phyloP scores from a whole-genome alignment of 2,113 vertebrate genomes.

The Microtus ochrogaster region DNA sequence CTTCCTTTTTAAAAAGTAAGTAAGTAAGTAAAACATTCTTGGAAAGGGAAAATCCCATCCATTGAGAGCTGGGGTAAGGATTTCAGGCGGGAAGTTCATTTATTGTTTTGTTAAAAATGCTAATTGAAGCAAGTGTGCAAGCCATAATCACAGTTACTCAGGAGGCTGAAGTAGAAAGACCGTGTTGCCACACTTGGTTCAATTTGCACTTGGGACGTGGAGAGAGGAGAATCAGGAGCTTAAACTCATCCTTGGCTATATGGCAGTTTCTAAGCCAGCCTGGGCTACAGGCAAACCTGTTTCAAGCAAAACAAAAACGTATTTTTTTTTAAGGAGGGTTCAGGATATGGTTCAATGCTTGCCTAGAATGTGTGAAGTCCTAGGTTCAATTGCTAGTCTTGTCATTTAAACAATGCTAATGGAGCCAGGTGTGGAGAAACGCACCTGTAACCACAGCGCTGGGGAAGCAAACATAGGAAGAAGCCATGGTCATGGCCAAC shows the following conservation, averaged over 20 bases:
- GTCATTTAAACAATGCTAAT: neutral
- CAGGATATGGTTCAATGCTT: neutral
- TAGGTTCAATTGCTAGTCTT: neutral
- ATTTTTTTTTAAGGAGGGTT: neutral
- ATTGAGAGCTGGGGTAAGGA: neutral
- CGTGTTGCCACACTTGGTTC: no score
- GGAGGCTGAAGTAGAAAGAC: neutral
- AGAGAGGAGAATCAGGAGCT: neutral
- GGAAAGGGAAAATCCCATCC: slow-evolving; percentile 26
- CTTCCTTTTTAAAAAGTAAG: neutral
- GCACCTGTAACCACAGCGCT: no score
- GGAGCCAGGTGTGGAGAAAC: neutral
- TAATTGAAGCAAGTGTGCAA: neutral
- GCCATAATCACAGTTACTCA: neutral
- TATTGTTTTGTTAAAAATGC: neutral
- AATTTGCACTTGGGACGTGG: neutral
- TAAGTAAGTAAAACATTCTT: neutral
- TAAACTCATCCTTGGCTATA: neutral
- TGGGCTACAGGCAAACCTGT: neutral
- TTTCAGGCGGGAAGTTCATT: slow-evolving; percentile 1
- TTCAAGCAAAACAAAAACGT: neutral
- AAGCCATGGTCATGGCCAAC: neutral
- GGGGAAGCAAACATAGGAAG: neutral
- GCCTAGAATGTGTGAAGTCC: neutral
- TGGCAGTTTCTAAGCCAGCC: no score